phyloP scores from a whole-genome alignment of 2,113 vertebrate genomes.

The Equus quagga region DNA sequence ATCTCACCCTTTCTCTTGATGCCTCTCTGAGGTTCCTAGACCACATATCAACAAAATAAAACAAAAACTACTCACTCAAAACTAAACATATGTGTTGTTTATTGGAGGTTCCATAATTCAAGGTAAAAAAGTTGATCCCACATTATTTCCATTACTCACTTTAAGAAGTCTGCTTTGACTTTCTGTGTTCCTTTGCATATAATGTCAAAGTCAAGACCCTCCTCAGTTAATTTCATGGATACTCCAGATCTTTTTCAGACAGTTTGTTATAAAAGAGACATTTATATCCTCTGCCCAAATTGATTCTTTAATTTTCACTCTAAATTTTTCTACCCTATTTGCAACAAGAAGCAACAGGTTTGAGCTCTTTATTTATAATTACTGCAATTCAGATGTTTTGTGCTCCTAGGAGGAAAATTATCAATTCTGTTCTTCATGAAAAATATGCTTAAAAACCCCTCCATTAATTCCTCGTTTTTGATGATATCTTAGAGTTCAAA shows the following conservation, averaged over 20 bases:
- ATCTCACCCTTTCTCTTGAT: background rate
- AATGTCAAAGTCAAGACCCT: background rate
- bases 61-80: background rate
- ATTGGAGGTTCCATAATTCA: background rate
- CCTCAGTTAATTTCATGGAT: conserved; percentile 27
- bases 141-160: background rate
- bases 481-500: conserved; percentile 5
- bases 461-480: background rate
- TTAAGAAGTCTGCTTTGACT: background rate
- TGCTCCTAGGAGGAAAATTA: background rate
- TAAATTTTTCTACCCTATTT: background rate
- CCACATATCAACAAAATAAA: background rate
- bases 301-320: background rate
- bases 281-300: background rate
- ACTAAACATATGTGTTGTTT: background rate
- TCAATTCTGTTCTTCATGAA: conserved; percentile 24
- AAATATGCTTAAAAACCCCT: background rate
- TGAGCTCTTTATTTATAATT: background rate
- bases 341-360: background rate
- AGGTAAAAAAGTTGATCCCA: background rate
- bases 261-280: background rate
- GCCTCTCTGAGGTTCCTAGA: background rate
- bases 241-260: background rate
- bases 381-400: background rate
- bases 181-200: background rate